phyloP scores from a whole-genome alignment of 2,113 vertebrate species.

The Oncorhynchus kisutch region DNA sequence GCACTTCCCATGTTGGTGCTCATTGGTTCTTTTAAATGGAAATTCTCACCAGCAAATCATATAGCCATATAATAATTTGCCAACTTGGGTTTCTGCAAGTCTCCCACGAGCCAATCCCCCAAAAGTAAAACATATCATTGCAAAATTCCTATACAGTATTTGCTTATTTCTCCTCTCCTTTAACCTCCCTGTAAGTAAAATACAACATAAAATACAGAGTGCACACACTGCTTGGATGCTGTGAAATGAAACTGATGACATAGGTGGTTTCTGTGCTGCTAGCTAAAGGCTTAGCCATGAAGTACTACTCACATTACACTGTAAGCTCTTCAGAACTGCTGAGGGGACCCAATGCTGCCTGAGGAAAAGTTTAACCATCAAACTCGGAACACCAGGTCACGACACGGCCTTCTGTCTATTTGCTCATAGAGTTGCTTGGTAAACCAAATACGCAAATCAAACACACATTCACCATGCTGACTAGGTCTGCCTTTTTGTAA shows the following conservation, averaged over 20 bases:
- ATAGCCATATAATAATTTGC: neutral
- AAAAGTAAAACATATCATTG: neutral
- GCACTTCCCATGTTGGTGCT: no score
- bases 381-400: constrained; percentile 1
- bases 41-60: neutral
- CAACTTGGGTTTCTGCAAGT: no score
- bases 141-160: neutral
- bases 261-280: constrained; percentile 27
- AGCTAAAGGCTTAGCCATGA: constrained; percentile 31
- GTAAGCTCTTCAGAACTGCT: constrained; percentile 23
- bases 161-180: neutral
- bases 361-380: constrained; percentile 9
- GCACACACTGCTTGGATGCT: constrained; percentile 5
- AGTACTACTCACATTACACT: constrained; percentile 17
- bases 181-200: neutral
- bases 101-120: no score
- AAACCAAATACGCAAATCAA: constrained; percentile 35
- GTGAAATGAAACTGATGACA: constrained; percentile 36
- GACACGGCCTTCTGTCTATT: constrained; percentile 3
- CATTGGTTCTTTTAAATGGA: no score
- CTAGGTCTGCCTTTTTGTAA: constrained; percentile 38
- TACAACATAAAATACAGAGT: constrained; percentile 11
- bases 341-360: constrained; percentile 7
- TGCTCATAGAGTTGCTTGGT: constrained; percentile 24
- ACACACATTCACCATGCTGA: constrained; percentile 19